A percentile compares a stretch with the other conserved stretches of the same genome.
Conservation (phyloP, 2,888 invertebrate species). For the Calephelis perditalis region DNA sequence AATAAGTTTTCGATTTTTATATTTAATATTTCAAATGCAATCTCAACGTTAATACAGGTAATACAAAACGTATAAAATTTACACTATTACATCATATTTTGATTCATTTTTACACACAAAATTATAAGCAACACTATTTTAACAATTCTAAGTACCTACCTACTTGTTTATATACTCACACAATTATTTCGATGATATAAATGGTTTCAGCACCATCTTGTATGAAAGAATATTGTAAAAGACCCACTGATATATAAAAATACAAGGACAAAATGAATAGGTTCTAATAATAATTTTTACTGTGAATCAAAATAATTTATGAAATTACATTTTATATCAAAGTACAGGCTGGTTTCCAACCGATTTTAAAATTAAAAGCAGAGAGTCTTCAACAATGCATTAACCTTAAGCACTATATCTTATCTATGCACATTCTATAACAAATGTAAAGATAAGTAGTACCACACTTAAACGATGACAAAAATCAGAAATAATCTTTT, state of each 20-base stretch:
- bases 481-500: neutral
- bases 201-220: neutral
- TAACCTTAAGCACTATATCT: conserved; percentile 9
- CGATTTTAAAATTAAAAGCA: neutral
- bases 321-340: neutral
- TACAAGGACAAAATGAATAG: neutral
- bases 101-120: conserved; percentile 47
- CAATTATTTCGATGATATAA: conserved; percentile 10
- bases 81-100: conserved; percentile 39
- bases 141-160: conserved; percentile 38
- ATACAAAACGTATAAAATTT: conserved; percentile 75
- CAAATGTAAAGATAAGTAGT: conserved; percentile 18
- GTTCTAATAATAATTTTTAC: neutral
- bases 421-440: conserved; percentile 18
- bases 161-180: conserved; percentile 9
- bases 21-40: conserved; percentile 73
- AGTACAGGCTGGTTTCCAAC: neutral
- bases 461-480: conserved; percentile 2
- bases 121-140: conserved; percentile 43
- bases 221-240: conserved; percentile 3
- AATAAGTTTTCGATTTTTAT: conserved; percentile 43
- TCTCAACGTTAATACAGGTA: conserved; percentile 72
- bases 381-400: neutral
- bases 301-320: too few relatives aligned
- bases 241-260: conserved; percentile 1